A percentile compares a stretch with the other conserved stretches of the same genome.
Conservation (phyloP, 2,888 invertebrate species). For the Himalopsyche japonica region DNA sequence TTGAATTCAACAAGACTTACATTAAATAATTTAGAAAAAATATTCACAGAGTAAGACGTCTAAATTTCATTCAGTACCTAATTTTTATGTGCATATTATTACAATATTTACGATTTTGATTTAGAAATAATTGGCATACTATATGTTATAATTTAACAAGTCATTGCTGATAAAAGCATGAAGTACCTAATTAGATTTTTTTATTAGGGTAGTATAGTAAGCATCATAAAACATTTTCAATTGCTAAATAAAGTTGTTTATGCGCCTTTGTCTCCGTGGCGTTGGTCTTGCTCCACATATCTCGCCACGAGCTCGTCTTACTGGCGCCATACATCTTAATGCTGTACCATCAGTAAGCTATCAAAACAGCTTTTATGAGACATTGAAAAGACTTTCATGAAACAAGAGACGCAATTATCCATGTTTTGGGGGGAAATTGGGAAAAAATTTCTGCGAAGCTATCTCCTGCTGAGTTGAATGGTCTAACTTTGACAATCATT, state of each 20-base stretch:
- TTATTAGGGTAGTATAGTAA: not conserved
- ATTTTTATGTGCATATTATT: too few species aligned
- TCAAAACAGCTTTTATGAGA: not conserved
- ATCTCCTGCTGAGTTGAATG: not conserved
- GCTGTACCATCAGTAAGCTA: not conserved
- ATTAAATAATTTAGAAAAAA: too few species aligned
- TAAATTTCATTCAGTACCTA: too few species aligned
- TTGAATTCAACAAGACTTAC: too few species aligned
- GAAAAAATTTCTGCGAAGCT: not conserved
- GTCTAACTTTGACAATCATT: not conserved
- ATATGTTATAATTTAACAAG: too few species aligned
- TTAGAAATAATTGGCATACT: too few species aligned
- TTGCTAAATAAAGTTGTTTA: not conserved
- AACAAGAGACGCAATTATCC: not conserved
- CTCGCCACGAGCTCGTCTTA: not conserved
- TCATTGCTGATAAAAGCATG: too few species aligned
- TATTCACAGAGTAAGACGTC: too few species aligned
- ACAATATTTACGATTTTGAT: too few species aligned
- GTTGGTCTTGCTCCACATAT: not conserved
- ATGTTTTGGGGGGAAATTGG: not conserved
- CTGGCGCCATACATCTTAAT: not conserved
- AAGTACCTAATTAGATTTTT: not conserved
- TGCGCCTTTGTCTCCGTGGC: not conserved
- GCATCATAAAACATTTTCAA: not conserved
- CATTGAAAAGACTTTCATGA: slow-evolving; percentile 1